These are phyloP conservation scores for Taeniopygia guttata DNA, from an alignment of 2,797 vertebrate genomes.

Conservation along the genomic window DNA sequence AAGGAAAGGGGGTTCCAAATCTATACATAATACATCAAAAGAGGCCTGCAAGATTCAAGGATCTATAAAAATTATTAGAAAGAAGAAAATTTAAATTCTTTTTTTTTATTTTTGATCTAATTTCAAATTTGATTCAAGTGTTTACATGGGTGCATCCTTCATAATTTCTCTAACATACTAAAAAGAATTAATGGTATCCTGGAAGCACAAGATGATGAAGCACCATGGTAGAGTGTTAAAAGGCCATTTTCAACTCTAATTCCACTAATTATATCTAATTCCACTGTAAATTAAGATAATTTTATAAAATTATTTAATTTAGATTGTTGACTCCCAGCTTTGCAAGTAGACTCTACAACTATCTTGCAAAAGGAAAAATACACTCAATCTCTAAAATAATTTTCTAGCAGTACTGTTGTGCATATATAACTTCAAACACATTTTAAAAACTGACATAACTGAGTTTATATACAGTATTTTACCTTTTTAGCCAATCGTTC, in stretches of 20 bases:
- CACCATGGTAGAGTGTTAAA: not conserved
- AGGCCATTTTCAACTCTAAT: not conserved
- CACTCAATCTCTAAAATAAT: not conserved
- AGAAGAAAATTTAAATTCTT: not conserved
- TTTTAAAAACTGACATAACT: not conserved
- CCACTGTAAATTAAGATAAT: not conserved
- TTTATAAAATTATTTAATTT: not conserved
- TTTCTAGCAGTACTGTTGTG: not conserved
- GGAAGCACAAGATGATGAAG: not conserved
- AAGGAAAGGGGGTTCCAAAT: not conserved
- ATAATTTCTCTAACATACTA: not conserved
- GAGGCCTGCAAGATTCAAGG: not conserved
- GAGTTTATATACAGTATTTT: not conserved
- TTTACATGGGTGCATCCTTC: not conserved
- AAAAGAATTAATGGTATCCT: not conserved
- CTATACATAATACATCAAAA: not conserved
- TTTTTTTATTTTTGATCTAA: not conserved
- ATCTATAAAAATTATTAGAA: not conserved
- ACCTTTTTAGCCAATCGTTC: not conserved
- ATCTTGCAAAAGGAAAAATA: not conserved
- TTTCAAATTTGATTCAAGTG: not conserved
- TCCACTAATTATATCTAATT: not conserved
- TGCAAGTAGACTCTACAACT: not conserved
- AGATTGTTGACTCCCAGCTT: not conserved
- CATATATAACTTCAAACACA: not conserved